Conservation (phyloP, 2,113 vertebrate genomes). For the Theristicus caerulescens region DNA sequence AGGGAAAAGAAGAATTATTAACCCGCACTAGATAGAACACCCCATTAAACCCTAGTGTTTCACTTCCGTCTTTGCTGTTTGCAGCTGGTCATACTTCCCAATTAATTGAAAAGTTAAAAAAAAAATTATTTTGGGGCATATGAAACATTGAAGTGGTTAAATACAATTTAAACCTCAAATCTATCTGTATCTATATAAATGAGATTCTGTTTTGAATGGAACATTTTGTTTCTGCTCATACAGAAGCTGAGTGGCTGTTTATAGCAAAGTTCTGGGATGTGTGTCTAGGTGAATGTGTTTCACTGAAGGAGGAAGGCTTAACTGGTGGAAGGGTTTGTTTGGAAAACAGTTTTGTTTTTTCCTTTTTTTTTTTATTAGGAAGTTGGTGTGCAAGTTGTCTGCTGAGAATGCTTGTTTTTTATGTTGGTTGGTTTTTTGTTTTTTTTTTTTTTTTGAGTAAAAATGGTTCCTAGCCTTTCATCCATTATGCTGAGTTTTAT, state of each 20-base stretch:
- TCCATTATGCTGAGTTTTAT: slow-evolving; percentile 33
- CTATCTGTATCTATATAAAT: not conserved
- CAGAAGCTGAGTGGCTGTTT: slow-evolving; percentile 43
- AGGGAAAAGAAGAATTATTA: slow-evolving; percentile 58
- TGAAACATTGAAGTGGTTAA: not conserved
- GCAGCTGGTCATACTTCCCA: slow-evolving; percentile 32
- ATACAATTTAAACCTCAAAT: not conserved
- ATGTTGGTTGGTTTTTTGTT: not conserved
- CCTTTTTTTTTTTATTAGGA: not conserved
- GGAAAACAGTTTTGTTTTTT: not conserved
- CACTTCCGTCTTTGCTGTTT: slow-evolving; percentile 54
- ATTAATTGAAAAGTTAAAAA: not conserved
- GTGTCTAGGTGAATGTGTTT: slow-evolving; percentile 39
- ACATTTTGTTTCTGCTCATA: slow-evolving; percentile 28
- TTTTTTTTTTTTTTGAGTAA: not conserved
- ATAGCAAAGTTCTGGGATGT: slow-evolving; percentile 60
- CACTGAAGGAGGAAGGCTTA: slow-evolving; percentile 34
- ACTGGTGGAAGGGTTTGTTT: slow-evolving; percentile 38
- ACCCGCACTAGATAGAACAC: slow-evolving; percentile 20
- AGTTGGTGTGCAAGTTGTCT: slow-evolving; percentile 15
- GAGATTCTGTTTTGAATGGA: slow-evolving; percentile 4
- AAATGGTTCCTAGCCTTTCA: slow-evolving; percentile 6
- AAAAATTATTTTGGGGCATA: not conserved
- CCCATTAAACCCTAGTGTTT: slow-evolving; percentile 23
- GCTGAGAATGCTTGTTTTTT: not conserved